Base-by-base conservation (phyloP, 2,888 invertebrate genomes). In the Chorisops tibialis region DNA sequence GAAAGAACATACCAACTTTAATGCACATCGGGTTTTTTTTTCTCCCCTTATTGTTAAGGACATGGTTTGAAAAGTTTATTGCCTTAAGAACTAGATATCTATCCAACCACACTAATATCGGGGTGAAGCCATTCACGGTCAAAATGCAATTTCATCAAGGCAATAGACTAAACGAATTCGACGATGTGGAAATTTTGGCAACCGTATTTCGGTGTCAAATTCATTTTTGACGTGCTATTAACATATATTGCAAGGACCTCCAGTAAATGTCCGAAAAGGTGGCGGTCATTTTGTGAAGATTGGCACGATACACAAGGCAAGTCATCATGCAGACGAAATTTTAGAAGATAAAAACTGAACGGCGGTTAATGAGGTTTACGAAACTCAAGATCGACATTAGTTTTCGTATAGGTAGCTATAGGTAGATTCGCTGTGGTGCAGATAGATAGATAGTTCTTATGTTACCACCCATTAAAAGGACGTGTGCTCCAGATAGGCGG, bases 401-500 rank as follows among this genome's bases (percentile, higher is more conserved):
- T n/a, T 56, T 52, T 24, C 5, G 56, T 45, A 7, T 7, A 9
- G 5, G 9, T 5, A 30, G 30, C 30, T 9, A 30, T 30, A 14
- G 45, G 43, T 30, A 5, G 18, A 24, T 12, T 52, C 38, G 22
- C 21, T 38, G 19, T 52, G n/a, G 24, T 9, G 9, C 9, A 9
- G 30, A 30, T n/a, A n/a, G n/a, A n/a, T n/a, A n/a, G n/a, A 11
- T 43, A 30, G 30, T 9, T 56, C 56, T 56, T 45, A 56, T 18
- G 56, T 56, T 56, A 45, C 56, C 56, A 56, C 56, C 56, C 56
- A 56, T 56, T 56, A 56, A 35, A 45, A 18, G 30, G 45, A 56
- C 56, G 56, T 56, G 56, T 56, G 56, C 56, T 56, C 56, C 56
- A 56, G 43, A 56, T 56, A 56, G 56, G 56, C 56, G 56, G 56